A percentile compares a stretch with the other conserved stretches of the same genome.
phyloP scores from a whole-genome alignment of 2,888 invertebrate species.

The Tenthredo notha region DNA sequence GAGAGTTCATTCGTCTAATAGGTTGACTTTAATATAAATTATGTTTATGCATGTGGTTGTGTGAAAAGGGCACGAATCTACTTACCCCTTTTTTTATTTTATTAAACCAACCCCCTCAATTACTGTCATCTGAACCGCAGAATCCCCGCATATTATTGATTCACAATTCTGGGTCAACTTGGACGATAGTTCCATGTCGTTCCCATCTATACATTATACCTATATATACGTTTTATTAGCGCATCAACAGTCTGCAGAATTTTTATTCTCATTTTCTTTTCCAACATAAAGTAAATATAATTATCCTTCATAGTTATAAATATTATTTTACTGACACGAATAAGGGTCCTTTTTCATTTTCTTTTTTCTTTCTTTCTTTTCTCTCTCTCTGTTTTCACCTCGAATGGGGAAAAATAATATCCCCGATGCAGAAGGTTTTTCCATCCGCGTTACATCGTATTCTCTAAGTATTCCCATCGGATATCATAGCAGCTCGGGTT shows the following conservation, averaged over 20 bases:
- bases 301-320: neutral
- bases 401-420: neutral
- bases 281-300: neutral
- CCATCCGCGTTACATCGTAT: neutral
- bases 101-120: neutral
- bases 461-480: neutral
- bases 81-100: neutral
- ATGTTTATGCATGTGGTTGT: neutral
- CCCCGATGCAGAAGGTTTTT: slow-evolving; percentile 1
- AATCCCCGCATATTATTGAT: slow-evolving; percentile 16
- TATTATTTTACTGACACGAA: neutral
- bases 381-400: neutral
- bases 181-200: neutral
- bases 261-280: neutral
- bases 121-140: slow-evolving; percentile 15
- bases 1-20: neutral
- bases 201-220: neutral
- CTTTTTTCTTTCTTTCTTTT: neutral
- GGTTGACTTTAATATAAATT: neutral
- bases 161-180: slow-evolving; percentile 27
- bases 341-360: no score
- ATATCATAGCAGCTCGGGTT: neutral
- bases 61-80: neutral
- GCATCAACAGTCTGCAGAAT: neutral
- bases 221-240: neutral